These are phyloP conservation scores for Priocnemis perturbator DNA, from an alignment of 2,888 invertebrate genomes.

Conservation along the genomic window DNA sequence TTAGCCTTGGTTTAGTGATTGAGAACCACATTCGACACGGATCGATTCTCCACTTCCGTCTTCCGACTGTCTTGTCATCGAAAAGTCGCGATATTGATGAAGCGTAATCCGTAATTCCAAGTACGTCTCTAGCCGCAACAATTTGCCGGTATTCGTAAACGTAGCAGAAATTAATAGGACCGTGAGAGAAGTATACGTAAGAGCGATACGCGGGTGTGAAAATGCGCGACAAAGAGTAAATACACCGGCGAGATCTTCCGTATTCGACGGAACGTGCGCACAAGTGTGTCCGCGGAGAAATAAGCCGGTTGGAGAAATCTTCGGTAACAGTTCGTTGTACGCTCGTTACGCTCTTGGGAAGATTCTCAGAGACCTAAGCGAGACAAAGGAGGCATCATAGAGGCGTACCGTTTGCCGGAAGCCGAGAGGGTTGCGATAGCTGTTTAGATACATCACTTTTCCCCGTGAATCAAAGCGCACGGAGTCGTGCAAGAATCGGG, in stretches of 20 bases:
- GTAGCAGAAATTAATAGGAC: too few relatives aligned
- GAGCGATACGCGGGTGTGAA: too few relatives aligned
- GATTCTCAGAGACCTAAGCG: conserved; percentile 64
- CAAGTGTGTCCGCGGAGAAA: conserved; percentile 7
- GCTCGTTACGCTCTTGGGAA: conserved; percentile 69
- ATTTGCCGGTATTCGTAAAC: not conserved
- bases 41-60: too few relatives aligned
- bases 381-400: conserved; percentile 65
- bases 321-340: conserved; percentile 67
- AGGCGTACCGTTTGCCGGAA: conserved; percentile 71
- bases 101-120: not conserved
- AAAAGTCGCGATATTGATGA: too few relatives aligned
- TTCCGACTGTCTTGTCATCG: too few relatives aligned
- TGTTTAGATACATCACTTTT: conserved; percentile 66
- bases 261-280: conserved; percentile 16
- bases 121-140: not conserved
- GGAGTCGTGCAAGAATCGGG: conserved; percentile 48
- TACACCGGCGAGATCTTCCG: conserved; percentile 20
- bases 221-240: too few relatives aligned
- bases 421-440: conserved; percentile 60
- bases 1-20: too few relatives aligned
- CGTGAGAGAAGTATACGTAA: too few relatives aligned
- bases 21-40: too few relatives aligned
- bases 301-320: conserved; percentile 56
- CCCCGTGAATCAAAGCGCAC: conserved; percentile 44